Evolutionary conservation across 2,797 vertebrate species (phyloP), one percentile per base, ranked within the genome.

Genomic region (Sarcophilus harrisii): DNA sequence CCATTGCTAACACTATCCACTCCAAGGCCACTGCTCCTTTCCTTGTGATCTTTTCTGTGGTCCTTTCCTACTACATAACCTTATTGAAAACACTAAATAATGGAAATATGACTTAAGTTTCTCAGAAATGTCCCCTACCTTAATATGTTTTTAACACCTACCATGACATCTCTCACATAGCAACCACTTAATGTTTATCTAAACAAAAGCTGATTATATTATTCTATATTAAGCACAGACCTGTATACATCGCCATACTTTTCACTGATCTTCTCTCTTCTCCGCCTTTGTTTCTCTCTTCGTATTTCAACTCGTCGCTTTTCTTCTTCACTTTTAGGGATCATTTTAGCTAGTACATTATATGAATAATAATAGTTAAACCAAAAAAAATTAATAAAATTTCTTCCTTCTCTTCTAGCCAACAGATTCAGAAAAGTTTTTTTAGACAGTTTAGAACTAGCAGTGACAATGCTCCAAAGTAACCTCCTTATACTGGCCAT

Each of bases 211-310:
- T 73, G n/a, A 38, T 38, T 38, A n/a, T n/a, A 1, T 73, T n/a
- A 66, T n/a, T 16, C 62, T 62, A 96, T 62, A 96, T 28, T 96
- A 95, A 97, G 55, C 52, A 98, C 98, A 96, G 97, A 99, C 99
- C 99, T 99, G 98, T 99, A 99, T 96, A 99, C 99, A 97, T 99
- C 99, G 90, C 99, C 99, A 0, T 99, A 99, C 96, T 99, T 99
- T 97, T 99, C 99, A 97, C 98, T 99, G 97, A 99, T 99, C 96
- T 99, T 99, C 92, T 99, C 99, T 96, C 99, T 98, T 97, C 99
- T 99, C 38, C 99, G 99, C 81, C 99, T 99, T 93, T 99, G 99
- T 92, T 99, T 99, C 95, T 99, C 99, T 98, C 99, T 98, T 90
- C 99, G 98, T 96, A 99, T 99, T 90, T 99, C 98, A 97, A 99